Percentiles rank a stretch among this genome's conserved stretches.
These are phyloP conservation scores for Muntiacus muntjak DNA, from an alignment of 2,113 vertebrate species.

Conservation along the genomic window DNA sequence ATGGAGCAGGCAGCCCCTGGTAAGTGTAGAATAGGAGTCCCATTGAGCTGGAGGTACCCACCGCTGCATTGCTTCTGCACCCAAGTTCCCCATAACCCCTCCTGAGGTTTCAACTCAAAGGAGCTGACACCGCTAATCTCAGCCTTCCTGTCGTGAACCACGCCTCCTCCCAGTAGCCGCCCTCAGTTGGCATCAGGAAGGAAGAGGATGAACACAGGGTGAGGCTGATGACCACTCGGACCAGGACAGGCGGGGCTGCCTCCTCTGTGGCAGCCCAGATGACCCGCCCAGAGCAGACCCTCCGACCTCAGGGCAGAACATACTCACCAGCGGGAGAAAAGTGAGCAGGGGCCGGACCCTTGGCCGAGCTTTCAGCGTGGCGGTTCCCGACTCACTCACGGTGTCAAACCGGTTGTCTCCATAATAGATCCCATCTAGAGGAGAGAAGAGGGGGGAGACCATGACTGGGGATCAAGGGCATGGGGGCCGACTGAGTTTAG, in stretches of 20 bases:
- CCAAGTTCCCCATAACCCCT: background rate
- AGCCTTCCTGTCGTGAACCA: background rate
- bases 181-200: constrained; percentile 21
- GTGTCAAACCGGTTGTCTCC: constrained; percentile 78
- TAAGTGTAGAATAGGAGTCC: background rate
- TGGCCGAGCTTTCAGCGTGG: constrained; percentile 82
- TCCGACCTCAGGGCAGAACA: background rate
- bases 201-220: background rate
- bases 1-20: background rate
- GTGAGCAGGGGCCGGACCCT: constrained; percentile 83
- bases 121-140: background rate
- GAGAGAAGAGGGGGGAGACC: background rate
- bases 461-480: background rate
- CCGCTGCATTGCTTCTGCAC: background rate
- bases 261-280: background rate
- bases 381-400: constrained; percentile 81
- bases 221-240: background rate
- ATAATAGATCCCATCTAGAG: constrained; percentile 77
- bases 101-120: background rate
- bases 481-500: rapidly evolving
- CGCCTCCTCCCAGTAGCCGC: background rate
- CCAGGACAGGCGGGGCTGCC: background rate
- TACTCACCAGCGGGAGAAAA: constrained; percentile 83
- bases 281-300: background rate
- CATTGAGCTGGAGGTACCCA: background rate